Conservation (phyloP, 1,140 invertebrate genomes). For the Pachyrhynchus sulphureomaculatus region DNA sequence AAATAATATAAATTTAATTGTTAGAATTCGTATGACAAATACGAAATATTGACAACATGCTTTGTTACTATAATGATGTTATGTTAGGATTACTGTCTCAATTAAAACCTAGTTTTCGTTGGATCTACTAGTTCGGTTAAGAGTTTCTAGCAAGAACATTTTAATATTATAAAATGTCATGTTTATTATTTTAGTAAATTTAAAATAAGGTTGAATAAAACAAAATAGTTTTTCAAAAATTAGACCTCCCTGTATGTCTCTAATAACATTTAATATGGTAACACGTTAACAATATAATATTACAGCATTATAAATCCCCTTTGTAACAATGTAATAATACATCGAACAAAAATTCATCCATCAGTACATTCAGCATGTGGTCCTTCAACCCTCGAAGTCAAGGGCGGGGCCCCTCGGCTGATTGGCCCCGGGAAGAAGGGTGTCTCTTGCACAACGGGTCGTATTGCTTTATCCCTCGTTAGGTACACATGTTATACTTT, state of each 20-base stretch:
- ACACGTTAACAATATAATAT: background rate
- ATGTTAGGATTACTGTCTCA: too few relatives aligned
- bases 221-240: background rate
- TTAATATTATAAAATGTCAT: too few relatives aligned
- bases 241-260: background rate
- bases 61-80: too few relatives aligned
- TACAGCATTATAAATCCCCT: background rate
- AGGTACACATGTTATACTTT: constrained; percentile 41
- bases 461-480: constrained; percentile 38
- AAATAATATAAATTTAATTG: too few relatives aligned
- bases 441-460: constrained; percentile 37
- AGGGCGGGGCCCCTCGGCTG: constrained; percentile 34
- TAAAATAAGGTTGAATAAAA: too few relatives aligned
- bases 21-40: too few relatives aligned
- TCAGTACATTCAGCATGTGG: constrained; percentile 26
- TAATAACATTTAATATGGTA: background rate
- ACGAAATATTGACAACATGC: too few relatives aligned
- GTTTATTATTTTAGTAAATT: too few relatives aligned
- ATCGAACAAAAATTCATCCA: background rate
- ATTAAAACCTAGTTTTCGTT: too few relatives aligned
- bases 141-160: too few relatives aligned
- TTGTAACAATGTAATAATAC: background rate
- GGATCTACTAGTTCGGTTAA: too few relatives aligned
- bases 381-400: constrained; percentile 33
- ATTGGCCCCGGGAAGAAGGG: constrained; percentile 39